Evolutionary conservation across 1,140 invertebrate species (phyloP).

Genomic region (Ips nitidus): DNA sequence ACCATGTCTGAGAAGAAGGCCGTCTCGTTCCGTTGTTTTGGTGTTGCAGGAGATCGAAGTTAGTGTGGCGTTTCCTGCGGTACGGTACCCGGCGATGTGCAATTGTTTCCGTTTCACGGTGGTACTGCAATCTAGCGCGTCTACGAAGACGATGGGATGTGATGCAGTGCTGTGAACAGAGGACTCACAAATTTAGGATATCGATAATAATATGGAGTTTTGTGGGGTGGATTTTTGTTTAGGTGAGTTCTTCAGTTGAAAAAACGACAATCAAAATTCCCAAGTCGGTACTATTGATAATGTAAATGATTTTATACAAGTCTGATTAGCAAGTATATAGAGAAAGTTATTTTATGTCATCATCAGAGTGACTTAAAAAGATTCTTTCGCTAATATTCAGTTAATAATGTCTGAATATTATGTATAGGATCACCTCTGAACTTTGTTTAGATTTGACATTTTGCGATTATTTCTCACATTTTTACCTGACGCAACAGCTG

Average conservation of each 20-base stretch:
- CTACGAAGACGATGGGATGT: slow-evolving; percentile 5
- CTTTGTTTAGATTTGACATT: too few relatives aligned
- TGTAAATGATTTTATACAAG: neutral
- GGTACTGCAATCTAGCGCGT: slow-evolving; percentile 15
- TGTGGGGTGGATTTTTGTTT: too few relatives aligned
- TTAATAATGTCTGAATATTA: too few relatives aligned
- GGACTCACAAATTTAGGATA: too few relatives aligned
- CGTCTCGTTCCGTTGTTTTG: slow-evolving; percentile 26
- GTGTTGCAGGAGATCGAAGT: slow-evolving; percentile 9
- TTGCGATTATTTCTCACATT: too few relatives aligned
- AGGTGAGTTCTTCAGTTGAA: too few relatives aligned
- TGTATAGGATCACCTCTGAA: too few relatives aligned
- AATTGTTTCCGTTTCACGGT: slow-evolving; percentile 17
- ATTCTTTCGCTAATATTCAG: neutral
- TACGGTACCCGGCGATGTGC: slow-evolving; percentile 26
- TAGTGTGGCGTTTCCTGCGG: slow-evolving; percentile 25
- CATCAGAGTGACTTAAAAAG: slow-evolving; percentile 3
- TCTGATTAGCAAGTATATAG: neutral
- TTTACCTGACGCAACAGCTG: too few relatives aligned
- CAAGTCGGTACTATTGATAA: too few relatives aligned
- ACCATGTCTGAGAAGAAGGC: slow-evolving; percentile 29
- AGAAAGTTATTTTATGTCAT: slow-evolving; percentile 9
- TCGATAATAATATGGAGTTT: too few relatives aligned
- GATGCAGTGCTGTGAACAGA: slow-evolving; percentile 16
- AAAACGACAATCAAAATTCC: too few relatives aligned